Base-by-base conservation (phyloP, 2,113 vertebrate species). In the Sula dactylatra region DNA sequence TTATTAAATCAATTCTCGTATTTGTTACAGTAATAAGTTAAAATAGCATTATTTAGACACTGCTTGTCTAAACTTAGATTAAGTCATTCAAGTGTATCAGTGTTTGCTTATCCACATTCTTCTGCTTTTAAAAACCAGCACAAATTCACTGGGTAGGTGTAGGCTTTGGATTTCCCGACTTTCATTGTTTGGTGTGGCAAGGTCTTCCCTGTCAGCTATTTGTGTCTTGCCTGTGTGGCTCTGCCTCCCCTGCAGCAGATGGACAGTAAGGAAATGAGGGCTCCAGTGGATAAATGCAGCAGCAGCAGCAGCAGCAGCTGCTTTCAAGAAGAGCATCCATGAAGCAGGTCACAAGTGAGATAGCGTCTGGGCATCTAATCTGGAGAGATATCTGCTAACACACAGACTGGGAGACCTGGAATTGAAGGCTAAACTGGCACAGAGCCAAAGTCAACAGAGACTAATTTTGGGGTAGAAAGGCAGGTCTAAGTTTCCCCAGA, bases 41-140 rank as follows among this genome's bases (percentile, higher is more conserved):
- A 94, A 97, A 50, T 16, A 66, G 74, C 87, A 70, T 94, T 95
- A 93, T 95, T 94, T 96, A 93, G 85, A 86, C 92, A 90, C 32
- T 2, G 5, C 78, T 94, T 93, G 90, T 95, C 93, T 95, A 93
- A 95, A 95, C 84, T 94, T 36, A 95, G 71, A 79, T 95, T 95
- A 96, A 97, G 84, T 94, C 26, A 4, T 77, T 94, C 84, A 94
- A 47, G 71, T 44, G 3, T 93, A 76, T 71, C 77, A 91, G 29
- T 81, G 76, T 91, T 91, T 96, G 86, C 86, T 90, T 94, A 93
- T 54, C 66, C 85, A 82, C 90, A 85, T 87, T 87, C 86, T 87
- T 11, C 62, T 86, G 73, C 74, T 96, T 91, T 94, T 65, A 82
- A 93, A 95, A 95, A 77, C 7, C 71, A 82, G 84, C 56, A 94